Conservation (phyloP, 2,113 vertebrate species). For the Anoplopoma fimbria region DNA sequence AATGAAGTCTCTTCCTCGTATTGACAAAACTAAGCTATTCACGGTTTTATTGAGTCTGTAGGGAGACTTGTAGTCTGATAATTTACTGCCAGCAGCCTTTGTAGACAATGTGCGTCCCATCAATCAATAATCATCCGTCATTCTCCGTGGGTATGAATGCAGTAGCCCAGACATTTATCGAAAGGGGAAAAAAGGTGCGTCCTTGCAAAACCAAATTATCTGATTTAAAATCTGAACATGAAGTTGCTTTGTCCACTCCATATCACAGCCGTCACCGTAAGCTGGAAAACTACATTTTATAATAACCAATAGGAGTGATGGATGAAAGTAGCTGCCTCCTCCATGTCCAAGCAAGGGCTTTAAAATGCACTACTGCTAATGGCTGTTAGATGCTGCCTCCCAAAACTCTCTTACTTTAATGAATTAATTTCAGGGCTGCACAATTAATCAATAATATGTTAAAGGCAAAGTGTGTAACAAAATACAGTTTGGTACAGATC, state of each 20-base stretch:
- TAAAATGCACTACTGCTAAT: neutral
- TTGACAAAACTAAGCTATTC: conserved; percentile 72
- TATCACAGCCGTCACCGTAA: neutral
- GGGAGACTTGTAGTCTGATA: conserved; percentile 43
- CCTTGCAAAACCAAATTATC: conserved; percentile 32
- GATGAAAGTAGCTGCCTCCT: neutral
- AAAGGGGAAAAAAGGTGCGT: conserved; percentile 28
- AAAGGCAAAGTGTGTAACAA: neutral
- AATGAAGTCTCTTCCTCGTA: conserved; percentile 66
- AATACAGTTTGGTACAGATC: neutral
- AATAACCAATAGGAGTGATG: neutral
- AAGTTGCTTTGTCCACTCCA: neutral
- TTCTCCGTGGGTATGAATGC: conserved; percentile 8
- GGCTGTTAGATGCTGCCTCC: neutral
- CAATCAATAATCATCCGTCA: conserved; percentile 57
- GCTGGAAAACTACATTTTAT: neutral
- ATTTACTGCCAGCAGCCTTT: conserved; percentile 55
- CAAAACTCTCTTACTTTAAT: neutral
- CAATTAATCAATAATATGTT: neutral
- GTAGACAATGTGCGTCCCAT: conserved; percentile 39
- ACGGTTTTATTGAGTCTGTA: conserved; percentile 54
- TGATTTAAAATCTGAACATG: neutral
- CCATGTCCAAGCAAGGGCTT: neutral
- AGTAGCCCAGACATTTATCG: neutral
- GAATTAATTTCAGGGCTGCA: neutral